Conservation (phyloP, 2,888 invertebrate species). For the Tortricodes alternella region DNA sequence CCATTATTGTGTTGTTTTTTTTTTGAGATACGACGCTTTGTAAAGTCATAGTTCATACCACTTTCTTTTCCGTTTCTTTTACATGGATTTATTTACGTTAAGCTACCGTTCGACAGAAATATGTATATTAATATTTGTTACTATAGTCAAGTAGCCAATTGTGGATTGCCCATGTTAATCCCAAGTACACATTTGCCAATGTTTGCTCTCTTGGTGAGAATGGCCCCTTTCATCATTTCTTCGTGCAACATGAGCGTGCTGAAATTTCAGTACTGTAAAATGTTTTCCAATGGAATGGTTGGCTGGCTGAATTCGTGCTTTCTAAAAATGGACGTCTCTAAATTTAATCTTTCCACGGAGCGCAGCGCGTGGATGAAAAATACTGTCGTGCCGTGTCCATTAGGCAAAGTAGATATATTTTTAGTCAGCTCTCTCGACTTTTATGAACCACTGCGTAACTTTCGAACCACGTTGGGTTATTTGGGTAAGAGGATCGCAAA, state of each 20-base stretch:
- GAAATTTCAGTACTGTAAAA: conserved; percentile 37
- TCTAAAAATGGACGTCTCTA: conserved; percentile 69
- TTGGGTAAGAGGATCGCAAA: too few relatives aligned
- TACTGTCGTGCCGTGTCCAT: conserved; percentile 69
- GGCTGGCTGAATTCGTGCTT: conserved; percentile 51
- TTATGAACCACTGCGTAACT: conserved; percentile 42
- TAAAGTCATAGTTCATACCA: too few relatives aligned
- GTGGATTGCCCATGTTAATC: conserved; percentile 11
- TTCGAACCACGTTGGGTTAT: conserved; percentile 48
- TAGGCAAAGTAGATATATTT: conserved; percentile 66
- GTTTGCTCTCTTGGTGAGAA: conserved; percentile 8
- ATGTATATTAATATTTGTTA: too few relatives aligned
- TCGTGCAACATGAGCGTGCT: conserved; percentile 26
- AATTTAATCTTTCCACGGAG: conserved; percentile 68
- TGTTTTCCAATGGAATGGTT: conserved; percentile 35
- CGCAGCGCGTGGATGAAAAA: conserved; percentile 63
- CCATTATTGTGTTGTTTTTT: too few relatives aligned
- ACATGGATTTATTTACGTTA: too few relatives aligned
- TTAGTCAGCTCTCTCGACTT: conserved; percentile 56
- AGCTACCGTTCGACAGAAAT: too few relatives aligned
- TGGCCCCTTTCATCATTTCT: conserved; percentile 5
- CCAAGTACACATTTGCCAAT: conserved; percentile 3
- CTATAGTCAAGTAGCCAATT: too few relatives aligned
- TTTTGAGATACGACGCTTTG: too few relatives aligned
- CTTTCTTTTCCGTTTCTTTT: too few relatives aligned